Conservation (phyloP, 2,888 invertebrate genomes). For the Notodonta dromedarius region DNA sequence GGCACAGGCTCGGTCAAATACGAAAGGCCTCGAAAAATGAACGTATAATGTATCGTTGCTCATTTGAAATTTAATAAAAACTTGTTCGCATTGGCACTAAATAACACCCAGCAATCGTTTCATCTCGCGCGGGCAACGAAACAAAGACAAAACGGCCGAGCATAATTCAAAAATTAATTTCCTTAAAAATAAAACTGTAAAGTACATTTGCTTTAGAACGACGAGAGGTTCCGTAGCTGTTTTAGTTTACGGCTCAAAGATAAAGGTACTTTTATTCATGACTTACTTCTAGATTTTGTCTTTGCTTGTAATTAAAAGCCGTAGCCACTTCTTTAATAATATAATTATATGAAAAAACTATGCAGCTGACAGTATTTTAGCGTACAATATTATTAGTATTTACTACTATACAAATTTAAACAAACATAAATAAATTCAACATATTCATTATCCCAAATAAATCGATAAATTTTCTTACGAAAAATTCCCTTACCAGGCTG, state of each 20-base stretch:
- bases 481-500: too few species aligned
- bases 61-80: constrained; percentile 39
- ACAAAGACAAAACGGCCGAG: constrained; percentile 42
- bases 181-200: constrained; percentile 24
- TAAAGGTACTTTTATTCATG: too few species aligned
- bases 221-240: background rate
- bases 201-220: background rate
- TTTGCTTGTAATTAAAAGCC: too few species aligned
- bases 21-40: background rate
- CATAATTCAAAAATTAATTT: constrained; percentile 66
- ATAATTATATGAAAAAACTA: too few species aligned
- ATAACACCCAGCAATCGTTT: constrained; percentile 53
- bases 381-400: too few species aligned
- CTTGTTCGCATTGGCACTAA: constrained; percentile 26
- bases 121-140: constrained; percentile 49
- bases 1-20: background rate
- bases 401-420: too few species aligned
- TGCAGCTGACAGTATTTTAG: too few species aligned
- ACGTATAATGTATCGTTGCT: constrained; percentile 3
- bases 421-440: too few species aligned
- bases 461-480: too few species aligned
- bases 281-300: too few species aligned
- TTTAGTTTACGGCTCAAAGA: background rate
- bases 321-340: too few species aligned
- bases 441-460: too few species aligned